phyloP scores from a whole-genome alignment of 2,113 vertebrate species.

The Peromyscus leucopus region DNA sequence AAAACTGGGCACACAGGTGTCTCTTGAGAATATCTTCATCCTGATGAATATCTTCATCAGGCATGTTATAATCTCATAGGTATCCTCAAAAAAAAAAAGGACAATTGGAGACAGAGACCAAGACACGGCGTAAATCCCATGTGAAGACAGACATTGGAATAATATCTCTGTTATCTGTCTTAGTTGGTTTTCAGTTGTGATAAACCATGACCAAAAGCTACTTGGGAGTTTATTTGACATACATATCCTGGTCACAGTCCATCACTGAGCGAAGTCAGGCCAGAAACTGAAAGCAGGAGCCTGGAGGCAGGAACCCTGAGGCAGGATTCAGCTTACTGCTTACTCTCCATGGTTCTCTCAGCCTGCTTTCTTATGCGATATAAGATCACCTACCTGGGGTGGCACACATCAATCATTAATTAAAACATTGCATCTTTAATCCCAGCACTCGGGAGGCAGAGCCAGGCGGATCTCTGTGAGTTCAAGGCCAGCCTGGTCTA shows the following conservation, averaged over 20 bases:
- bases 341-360: neutral
- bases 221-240: neutral
- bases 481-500: too few species aligned
- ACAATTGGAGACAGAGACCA: neutral
- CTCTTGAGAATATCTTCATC: neutral
- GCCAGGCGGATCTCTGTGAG: too few species aligned
- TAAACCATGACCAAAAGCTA: neutral
- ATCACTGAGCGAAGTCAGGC: neutral
- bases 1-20: neutral
- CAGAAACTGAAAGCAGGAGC: neutral
- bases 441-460: too few species aligned
- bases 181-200: neutral
- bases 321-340: too few species aligned
- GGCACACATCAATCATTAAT: neutral
- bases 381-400: neutral
- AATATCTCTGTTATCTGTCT: accelerated
- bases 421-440: too few species aligned
- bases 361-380: neutral
- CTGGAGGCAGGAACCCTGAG: neutral
- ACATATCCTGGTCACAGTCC: neutral
- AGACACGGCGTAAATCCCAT: accelerated
- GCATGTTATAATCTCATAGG: neutral
- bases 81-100: neutral
- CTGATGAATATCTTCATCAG: neutral
- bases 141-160: neutral